Percentiles rank a stretch among this genome's conserved stretches.
These are phyloP conservation scores for Drosophila pseudoobscura DNA, from an alignment of 1,140 invertebrate genomes.

Conservation along the genomic window DNA sequence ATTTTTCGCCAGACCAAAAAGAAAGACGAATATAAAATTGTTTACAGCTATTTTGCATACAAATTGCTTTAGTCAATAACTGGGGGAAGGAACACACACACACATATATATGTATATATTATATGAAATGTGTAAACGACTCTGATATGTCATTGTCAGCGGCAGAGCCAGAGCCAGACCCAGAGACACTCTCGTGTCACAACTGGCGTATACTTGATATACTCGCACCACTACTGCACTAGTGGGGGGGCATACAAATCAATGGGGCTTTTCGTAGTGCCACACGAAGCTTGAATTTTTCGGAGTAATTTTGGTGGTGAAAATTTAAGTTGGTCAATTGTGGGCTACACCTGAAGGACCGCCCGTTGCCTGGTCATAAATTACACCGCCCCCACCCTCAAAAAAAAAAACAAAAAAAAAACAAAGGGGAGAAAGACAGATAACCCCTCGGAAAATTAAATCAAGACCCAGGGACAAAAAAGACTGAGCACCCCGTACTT, in stretches of 20 bases:
- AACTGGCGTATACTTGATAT: conserved; percentile 57
- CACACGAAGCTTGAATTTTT: conserved; percentile 37
- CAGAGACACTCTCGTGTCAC: conserved; percentile 35
- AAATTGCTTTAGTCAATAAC: conserved; percentile 57
- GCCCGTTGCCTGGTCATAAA: conserved; percentile 67
- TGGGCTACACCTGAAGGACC: conserved; percentile 40
- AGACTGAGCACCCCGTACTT: conserved; percentile 31
- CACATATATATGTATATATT: conserved; percentile 5
- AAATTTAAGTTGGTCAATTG: conserved; percentile 41
- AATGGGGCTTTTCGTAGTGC: conserved; percentile 49
- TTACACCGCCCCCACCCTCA: conserved; percentile 18
- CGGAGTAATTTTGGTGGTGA: conserved; percentile 30
- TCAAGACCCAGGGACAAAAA: conserved; percentile 50
- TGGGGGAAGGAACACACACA: conserved; percentile 16
- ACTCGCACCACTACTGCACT: background rate
- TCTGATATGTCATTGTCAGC: conserved; percentile 75
- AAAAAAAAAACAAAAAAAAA: background rate
- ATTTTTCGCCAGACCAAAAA: conserved; percentile 39
- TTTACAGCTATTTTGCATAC: conserved; percentile 74
- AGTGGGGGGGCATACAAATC: conserved; percentile 51
- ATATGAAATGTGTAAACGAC: conserved; percentile 67
- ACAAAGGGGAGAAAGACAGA: conserved; percentile 6
- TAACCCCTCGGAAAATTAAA: conserved; percentile 59
- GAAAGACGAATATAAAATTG: conserved; percentile 50
- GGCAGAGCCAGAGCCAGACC: conserved; percentile 61